Evolutionary conservation across 2,113 vertebrate species (phyloP).

Genomic region (Pseudorasbora parva): DNA sequence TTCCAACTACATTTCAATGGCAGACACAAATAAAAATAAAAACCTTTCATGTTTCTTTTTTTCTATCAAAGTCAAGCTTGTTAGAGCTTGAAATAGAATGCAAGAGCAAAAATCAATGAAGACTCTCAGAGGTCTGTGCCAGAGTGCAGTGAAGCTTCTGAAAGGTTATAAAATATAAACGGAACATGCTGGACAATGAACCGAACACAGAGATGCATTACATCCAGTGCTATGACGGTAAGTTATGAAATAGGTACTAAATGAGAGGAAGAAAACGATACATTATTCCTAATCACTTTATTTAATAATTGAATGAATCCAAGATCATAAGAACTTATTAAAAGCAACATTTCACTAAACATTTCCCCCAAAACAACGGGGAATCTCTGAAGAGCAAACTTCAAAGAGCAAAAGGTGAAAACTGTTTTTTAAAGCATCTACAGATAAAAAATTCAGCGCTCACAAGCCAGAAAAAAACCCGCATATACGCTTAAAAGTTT

Average conservation of each 20-base stretch:
- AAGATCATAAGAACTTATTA: background rate
- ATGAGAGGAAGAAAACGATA: background rate
- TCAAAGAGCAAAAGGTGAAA: background rate
- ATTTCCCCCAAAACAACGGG: background rate
- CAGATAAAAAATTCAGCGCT: constrained; percentile 13
- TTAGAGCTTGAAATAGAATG: background rate
- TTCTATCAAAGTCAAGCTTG: background rate
- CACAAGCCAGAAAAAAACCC: background rate
- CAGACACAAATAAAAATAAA: background rate
- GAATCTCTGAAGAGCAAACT: no score
- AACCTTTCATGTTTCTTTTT: background rate
- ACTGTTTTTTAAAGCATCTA: background rate
- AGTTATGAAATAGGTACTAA: background rate
- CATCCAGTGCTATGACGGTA: background rate
- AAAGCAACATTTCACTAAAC: background rate
- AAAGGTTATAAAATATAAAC: constrained; percentile 8
- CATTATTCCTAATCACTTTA: background rate
- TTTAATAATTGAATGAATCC: background rate
- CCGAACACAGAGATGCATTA: constrained; percentile 8
- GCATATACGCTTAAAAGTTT: background rate
- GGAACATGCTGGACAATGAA: constrained; percentile 9
- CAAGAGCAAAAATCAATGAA: background rate
- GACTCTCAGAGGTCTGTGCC: background rate
- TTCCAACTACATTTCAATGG: background rate
- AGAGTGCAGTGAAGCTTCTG: constrained; percentile 12